Evolutionary conservation across 64 coral and sea anemone genomes (phyloP).

Genomic region (Stichodactyla helianthus): DNA sequence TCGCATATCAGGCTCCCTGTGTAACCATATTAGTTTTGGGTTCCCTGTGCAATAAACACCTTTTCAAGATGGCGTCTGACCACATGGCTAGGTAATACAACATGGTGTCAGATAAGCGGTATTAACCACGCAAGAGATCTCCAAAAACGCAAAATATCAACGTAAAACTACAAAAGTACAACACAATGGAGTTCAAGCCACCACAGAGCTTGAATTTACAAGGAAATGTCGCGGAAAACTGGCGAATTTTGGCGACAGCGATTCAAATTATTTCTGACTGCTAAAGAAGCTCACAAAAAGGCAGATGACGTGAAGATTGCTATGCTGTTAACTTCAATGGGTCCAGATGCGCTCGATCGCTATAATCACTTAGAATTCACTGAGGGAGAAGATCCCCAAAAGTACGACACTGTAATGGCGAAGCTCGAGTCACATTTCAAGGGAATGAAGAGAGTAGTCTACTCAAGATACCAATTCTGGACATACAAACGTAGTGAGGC

Average conservation of each 20-base stretch:
- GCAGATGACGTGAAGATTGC: neutral
- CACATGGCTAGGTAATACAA: neutral
- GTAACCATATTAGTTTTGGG: neutral
- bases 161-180: neutral
- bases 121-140: neutral
- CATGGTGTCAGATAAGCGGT: neutral
- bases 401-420: neutral
- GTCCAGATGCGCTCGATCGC: neutral
- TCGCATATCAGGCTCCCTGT: neutral
- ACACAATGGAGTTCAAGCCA: neutral
- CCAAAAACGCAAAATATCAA: neutral
- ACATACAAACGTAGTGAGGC: conserved; percentile 20
- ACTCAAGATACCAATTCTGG: conserved; percentile 35
- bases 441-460: conserved; percentile 23
- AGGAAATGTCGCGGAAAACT: conserved; percentile 35
- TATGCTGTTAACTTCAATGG: neutral
- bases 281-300: conserved; percentile 21
- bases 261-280: conserved; percentile 34
- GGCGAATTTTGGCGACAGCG: conserved; percentile 31
- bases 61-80: neutral
- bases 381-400: neutral
- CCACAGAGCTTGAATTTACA: conserved; percentile 14
- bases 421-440: neutral
- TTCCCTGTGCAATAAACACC: neutral
- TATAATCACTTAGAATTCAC: neutral